Base-by-base conservation (phyloP, 2,797 vertebrate genomes). In the Chaetodon trifasciatus region DNA sequence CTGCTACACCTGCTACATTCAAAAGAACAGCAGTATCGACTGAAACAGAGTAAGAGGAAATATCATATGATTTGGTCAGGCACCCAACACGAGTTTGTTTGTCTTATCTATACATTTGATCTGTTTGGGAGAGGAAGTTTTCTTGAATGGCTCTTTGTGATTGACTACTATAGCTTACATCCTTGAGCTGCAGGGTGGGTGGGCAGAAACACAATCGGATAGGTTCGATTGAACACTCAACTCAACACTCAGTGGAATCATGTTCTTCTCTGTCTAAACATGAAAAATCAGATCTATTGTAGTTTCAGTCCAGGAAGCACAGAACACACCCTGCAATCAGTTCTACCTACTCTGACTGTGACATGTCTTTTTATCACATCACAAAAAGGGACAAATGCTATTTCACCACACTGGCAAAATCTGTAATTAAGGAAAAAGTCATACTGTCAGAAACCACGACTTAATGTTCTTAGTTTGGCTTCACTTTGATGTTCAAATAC, bases 81-180 rank as follows among this genome's bases (percentile, higher is more conserved):
- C 68, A 81, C 50, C 68, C 39, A 57, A 78, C 64, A 76, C 65
- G 1, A 83, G 77, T 85, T 92, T 87, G 66, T 87, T 86, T 82
- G 78, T 74, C 67, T 85, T 89, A 92, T 94, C 90, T 84, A 74
- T 82, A 74, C 63, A 86, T 83, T 88, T 85, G 86, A 93, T 92
- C 93, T 85, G 82, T 84, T 87, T 57, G 28, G 70, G 42, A 78
- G 67, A 67, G 69, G 85, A 85, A 49, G 79, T 80, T 77, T 78
- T 44, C 69, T 76, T 91, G 85, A 93, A 91, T 83, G 83, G 78
- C 80, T 82, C 86, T 89, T 93, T 93, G 90, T 92, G 89, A 89
- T 82, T 35, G 32, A 80, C 85, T 42, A 64, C 74, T 74, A 62
- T 52, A 69, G 86, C 72, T 88, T 80, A 81, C 87, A 81, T 77